Percentiles rank a stretch among this genome's conserved stretches.
Conservation (phyloP, 2,797 vertebrate genomes). For the Lagocephalus sceleratus region DNA sequence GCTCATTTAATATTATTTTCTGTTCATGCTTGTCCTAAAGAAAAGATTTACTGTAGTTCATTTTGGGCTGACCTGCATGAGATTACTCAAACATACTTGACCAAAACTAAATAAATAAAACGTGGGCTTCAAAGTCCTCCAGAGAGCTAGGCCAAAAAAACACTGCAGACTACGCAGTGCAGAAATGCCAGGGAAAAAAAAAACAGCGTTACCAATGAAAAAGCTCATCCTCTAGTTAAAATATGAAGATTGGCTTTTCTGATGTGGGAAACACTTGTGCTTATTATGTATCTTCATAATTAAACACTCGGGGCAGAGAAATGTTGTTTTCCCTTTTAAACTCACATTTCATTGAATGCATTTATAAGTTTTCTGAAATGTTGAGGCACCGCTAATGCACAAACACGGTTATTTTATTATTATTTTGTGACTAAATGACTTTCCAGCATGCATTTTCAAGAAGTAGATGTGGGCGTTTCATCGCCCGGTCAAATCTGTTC, state of each 20-base stretch:
- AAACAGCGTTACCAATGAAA: too few species aligned
- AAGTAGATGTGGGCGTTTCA: slow-evolving; percentile 12
- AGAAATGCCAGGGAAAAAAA: too few species aligned
- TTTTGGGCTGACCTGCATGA: neutral
- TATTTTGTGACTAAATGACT: neutral
- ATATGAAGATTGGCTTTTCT: too few species aligned
- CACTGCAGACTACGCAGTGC: too few species aligned
- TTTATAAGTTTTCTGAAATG: slow-evolving; percentile 15
- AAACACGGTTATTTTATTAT: too few species aligned
- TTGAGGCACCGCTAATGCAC: too few species aligned
- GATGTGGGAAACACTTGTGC: too few species aligned
- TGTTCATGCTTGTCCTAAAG: neutral
- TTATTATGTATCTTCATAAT: too few species aligned
- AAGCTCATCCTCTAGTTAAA: too few species aligned
- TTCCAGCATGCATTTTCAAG: slow-evolving; percentile 9
- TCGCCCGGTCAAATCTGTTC: neutral
- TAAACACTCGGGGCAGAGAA: too few species aligned
- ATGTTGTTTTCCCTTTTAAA: too few species aligned
- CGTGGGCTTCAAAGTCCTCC: neutral
- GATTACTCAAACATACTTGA: neutral
- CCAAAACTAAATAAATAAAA: neutral
- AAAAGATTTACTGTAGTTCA: neutral
- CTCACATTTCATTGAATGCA: too few species aligned
- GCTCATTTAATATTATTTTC: neutral
- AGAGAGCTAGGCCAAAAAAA: neutral